phyloP scores from a whole-genome alignment of 1,140 invertebrate genomes.

The Mizuhopecten yessoensis region DNA sequence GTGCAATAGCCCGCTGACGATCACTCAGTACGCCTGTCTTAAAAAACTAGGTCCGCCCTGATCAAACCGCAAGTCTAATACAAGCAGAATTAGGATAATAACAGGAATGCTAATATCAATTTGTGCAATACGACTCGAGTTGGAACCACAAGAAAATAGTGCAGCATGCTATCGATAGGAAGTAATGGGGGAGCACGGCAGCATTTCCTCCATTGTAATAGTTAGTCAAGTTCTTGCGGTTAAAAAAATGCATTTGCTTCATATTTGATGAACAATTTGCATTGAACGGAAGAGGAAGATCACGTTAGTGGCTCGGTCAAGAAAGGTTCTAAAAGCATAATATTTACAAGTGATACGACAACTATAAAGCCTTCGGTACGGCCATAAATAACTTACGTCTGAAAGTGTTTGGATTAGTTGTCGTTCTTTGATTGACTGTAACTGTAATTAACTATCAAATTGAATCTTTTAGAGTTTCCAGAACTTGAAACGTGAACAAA shows the following conservation, averaged over 20 bases:
- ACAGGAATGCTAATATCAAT: neutral
- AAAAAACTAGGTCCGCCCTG: neutral
- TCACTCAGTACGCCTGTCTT: slow-evolving; percentile 23
- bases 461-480: neutral
- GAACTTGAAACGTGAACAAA: neutral
- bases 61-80: slow-evolving; percentile 33
- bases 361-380: neutral
- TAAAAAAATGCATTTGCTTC: slow-evolving; percentile 34
- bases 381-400: neutral
- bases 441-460: neutral
- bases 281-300: slow-evolving; percentile 23
- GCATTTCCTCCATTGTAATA: neutral
- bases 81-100: slow-evolving; percentile 6
- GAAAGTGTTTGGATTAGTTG: slow-evolving; percentile 24
- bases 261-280: neutral
- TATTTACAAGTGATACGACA: neutral
- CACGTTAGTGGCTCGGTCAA: neutral
- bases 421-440: neutral
- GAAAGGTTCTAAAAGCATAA: slow-evolving; percentile 21
- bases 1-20: neutral
- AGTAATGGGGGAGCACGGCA: neutral
- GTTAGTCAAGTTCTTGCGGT: slow-evolving; percentile 25
- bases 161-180: neutral
- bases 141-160: slow-evolving; percentile 20
- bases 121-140: slow-evolving; percentile 24